Evolutionary conservation across 2,888 invertebrate genomes (phyloP).

Genomic region (Rapana venosa): DNA sequence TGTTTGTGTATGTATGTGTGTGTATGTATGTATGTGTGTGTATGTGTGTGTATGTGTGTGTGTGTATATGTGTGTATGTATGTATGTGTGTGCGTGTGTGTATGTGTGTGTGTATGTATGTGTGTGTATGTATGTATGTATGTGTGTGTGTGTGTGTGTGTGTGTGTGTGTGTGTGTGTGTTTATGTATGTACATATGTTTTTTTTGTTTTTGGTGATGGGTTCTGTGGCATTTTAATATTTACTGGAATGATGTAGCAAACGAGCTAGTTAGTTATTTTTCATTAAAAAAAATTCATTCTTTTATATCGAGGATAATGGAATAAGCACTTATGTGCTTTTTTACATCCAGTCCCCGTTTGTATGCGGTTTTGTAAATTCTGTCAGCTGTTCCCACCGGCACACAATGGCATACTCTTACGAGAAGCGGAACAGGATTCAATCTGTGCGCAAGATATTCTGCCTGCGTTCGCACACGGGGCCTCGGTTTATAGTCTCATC

Average conservation of each 20-base stretch:
- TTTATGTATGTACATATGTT: not conserved
- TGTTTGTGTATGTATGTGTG: not conserved
- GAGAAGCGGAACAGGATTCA: no score
- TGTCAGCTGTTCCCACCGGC: no score
- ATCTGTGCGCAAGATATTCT: no score
- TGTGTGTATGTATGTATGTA: not conserved
- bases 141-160: not conserved
- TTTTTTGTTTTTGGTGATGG: not conserved
- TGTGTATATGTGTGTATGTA: not conserved
- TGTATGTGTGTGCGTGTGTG: constrained; percentile 33
- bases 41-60: not conserved
- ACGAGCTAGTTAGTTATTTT: no score
- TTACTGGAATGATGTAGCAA: not conserved
- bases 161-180: not conserved
- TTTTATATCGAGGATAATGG: no score
- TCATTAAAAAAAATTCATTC: no score
- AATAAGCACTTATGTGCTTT: no score
- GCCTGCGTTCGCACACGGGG: no score
- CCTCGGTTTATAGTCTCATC: no score
- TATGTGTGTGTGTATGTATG: constrained; percentile 31
- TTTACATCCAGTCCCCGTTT: no score
- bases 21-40: not conserved
- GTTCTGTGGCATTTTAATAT: not conserved
- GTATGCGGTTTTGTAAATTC: no score
- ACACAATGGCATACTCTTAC: no score